Conservation (phyloP, 1,140 invertebrate species). For the Pseudomyrmex gracilis region DNA sequence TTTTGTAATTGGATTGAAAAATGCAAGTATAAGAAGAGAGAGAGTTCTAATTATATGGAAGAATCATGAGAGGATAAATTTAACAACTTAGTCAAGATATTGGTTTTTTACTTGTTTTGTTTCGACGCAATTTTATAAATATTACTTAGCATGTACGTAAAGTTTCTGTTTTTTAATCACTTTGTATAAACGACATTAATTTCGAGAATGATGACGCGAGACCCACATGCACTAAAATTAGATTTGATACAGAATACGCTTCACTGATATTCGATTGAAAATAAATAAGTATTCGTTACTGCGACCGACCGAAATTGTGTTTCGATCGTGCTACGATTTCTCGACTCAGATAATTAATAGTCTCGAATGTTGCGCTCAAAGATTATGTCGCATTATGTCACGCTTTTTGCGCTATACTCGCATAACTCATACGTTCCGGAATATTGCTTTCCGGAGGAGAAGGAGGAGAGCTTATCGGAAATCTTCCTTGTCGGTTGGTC, state of each 20-base stretch:
- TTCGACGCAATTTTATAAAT: background rate
- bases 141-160: background rate
- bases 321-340: background rate
- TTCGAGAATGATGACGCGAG: background rate
- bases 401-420: constrained; percentile 12
- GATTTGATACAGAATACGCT: background rate
- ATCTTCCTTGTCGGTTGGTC: constrained; percentile 45
- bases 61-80: background rate
- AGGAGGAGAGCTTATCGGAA: constrained; percentile 48
- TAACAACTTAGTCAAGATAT: background rate
- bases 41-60: background rate
- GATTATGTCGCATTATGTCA: constrained; percentile 43
- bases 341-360: constrained; percentile 39
- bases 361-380: background rate
- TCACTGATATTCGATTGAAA: background rate
- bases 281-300: background rate
- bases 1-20: background rate
- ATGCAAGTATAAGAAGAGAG: background rate
- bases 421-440: constrained; percentile 26
- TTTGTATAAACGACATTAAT: background rate
- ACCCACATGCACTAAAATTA: background rate
- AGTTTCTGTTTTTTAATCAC: too few species aligned
- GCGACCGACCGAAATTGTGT: background rate
- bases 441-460: constrained; percentile 32
- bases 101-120: too few species aligned